Evolutionary conservation across 2,113 vertebrate genomes (phyloP).

Genomic region (Myotis davidii): DNA sequence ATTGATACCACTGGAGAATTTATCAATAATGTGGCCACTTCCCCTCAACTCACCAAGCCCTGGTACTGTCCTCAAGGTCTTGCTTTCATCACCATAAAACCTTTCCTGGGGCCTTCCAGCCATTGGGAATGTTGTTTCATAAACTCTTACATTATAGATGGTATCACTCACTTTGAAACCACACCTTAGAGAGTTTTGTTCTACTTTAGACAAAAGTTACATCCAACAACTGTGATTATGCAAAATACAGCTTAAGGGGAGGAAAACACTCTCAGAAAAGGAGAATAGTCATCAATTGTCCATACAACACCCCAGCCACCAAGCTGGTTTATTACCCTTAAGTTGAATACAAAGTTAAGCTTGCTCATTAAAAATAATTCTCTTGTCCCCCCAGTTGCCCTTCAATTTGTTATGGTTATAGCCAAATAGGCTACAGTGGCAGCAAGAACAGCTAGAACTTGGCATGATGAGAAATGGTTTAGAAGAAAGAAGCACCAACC

Average conservation of each 20-base stretch:
- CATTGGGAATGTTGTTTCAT: background rate
- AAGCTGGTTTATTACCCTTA: background rate
- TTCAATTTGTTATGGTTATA: no score
- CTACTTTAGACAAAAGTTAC: background rate
- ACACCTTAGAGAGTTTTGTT: background rate
- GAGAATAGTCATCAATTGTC: background rate
- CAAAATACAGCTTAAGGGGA: background rate
- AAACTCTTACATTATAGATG: background rate
- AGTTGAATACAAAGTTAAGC: background rate
- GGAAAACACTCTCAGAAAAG: background rate
- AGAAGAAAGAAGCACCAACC: background rate
- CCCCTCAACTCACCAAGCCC: background rate
- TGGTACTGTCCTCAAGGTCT: background rate
- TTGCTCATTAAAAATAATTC: background rate
- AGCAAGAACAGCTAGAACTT: background rate
- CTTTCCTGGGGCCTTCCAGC: background rate
- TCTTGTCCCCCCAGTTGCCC: background rate
- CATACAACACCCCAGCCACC: background rate
- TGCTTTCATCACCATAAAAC: background rate
- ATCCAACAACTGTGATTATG: background rate
- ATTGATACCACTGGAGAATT: background rate
- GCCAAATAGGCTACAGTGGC: background rate
- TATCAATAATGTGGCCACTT: background rate
- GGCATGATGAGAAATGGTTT: background rate
- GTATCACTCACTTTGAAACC: background rate